Conservation (phyloP, 2,888 invertebrate genomes). For the Thymelicus lineola region DNA sequence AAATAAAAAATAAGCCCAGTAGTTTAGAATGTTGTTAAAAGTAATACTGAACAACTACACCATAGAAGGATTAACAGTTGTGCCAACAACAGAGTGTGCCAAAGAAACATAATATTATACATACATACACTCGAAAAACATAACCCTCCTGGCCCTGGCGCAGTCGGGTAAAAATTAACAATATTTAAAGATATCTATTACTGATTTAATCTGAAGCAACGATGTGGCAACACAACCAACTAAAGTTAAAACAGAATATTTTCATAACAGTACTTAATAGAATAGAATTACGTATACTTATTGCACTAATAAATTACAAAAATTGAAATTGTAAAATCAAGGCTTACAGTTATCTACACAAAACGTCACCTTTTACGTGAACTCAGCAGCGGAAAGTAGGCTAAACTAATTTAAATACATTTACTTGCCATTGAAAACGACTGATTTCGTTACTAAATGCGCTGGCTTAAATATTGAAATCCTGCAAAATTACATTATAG, state of each 20-base stretch:
- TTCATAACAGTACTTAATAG: not conserved
- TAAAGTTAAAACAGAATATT: not conserved
- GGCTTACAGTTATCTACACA: slow-evolving; percentile 7
- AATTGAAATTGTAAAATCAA: slow-evolving; percentile 15
- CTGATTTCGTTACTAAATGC: not conserved
- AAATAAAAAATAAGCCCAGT: too few relatives aligned
- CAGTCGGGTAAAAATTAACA: too few relatives aligned
- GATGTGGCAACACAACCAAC: not conserved
- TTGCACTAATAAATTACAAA: slow-evolving; percentile 4
- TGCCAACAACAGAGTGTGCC: too few relatives aligned
- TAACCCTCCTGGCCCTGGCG: too few relatives aligned
- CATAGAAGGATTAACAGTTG: too few relatives aligned
- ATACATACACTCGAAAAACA: too few relatives aligned
- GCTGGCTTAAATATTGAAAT: not conserved
- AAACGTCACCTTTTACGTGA: slow-evolving; percentile 24
- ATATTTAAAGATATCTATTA: too few relatives aligned
- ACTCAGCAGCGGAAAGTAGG: slow-evolving; percentile 26
- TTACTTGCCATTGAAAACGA: slow-evolving; percentile 16
- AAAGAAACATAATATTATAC: too few relatives aligned
- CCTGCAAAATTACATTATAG: not conserved
- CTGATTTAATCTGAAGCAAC: not conserved
- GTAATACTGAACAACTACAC: too few relatives aligned
- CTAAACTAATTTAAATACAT: slow-evolving; percentile 25
- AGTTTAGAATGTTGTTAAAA: too few relatives aligned
- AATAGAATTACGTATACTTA: slow-evolving; percentile 1